These are phyloP conservation scores for Metaphire vulgaris DNA, from an alignment of 1,140 invertebrate species.

Conservation along the genomic window DNA sequence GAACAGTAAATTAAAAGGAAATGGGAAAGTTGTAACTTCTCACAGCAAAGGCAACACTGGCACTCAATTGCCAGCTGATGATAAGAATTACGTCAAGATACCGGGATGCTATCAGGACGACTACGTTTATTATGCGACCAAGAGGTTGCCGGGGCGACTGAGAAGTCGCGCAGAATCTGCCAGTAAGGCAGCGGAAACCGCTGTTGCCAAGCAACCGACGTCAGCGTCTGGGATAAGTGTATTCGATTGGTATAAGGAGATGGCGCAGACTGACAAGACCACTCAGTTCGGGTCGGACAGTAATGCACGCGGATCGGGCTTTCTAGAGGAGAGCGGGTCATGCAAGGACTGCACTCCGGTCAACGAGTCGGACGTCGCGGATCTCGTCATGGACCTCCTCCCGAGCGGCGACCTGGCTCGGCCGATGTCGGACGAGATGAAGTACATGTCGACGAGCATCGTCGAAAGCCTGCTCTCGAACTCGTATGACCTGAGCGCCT, in stretches of 20 bases:
- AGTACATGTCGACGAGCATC: neutral
- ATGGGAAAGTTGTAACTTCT: neutral
- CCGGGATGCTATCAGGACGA: slow-evolving; percentile 29
- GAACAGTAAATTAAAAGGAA: neutral
- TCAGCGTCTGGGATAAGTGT: neutral
- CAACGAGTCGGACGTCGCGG: slow-evolving; percentile 28
- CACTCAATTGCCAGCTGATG: slow-evolving; percentile 7
- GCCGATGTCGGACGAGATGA: neutral
- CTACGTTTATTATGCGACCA: slow-evolving; percentile 28
- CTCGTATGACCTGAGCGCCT: neutral
- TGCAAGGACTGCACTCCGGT: neutral
- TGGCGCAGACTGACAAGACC: slow-evolving; percentile 27
- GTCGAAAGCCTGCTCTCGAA: neutral
- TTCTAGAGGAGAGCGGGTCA: neutral
- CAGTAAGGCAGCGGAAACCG: neutral
- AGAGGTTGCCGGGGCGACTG: neutral
- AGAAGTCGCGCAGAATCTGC: neutral
- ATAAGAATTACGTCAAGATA: slow-evolving; percentile 31
- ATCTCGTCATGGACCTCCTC: slow-evolving; percentile 28
- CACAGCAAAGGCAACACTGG: neutral
- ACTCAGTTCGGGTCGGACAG: slow-evolving; percentile 7
- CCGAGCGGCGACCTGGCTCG: neutral
- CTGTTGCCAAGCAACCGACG: neutral
- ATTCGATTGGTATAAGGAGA: slow-evolving; percentile 30
- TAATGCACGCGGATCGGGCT: neutral